Conservation (phyloP, 92 coral and sea anemone species). For the Hydrozoanthus gracilis region DNA sequence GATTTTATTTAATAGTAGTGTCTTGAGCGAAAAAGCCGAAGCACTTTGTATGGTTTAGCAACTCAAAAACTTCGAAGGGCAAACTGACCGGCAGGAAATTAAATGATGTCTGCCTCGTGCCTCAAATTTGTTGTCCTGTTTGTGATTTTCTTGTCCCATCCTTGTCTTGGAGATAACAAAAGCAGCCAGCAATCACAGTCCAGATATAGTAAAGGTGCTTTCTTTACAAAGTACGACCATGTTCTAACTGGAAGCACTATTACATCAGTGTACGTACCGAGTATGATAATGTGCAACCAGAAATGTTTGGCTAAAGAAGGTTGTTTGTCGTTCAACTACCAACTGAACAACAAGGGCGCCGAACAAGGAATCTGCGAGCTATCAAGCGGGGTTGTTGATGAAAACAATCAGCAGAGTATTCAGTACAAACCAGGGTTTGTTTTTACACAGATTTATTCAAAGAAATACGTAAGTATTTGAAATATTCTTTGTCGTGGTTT, state of each 20-base stretch:
- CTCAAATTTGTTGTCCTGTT: neutral
- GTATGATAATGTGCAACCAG: constrained; percentile 18
- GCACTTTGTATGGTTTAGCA: too few relatives aligned
- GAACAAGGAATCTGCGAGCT: neutral
- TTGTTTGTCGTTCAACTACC: constrained; percentile 12
- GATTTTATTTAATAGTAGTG: too few relatives aligned
- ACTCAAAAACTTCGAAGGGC: neutral
- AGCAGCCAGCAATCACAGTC: neutral
- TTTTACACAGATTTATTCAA: neutral
- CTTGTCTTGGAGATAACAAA: neutral
- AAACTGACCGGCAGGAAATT: neutral
- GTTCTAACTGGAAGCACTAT: neutral
- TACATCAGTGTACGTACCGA: neutral
- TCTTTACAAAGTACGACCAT: neutral
- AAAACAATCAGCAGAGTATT: neutral
- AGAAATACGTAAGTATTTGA: neutral
- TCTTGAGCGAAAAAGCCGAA: too few relatives aligned
- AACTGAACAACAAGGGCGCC: neutral
- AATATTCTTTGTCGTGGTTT: too few relatives aligned
- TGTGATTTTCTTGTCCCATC: neutral
- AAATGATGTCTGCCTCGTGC: neutral
- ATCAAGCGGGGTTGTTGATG: neutral
- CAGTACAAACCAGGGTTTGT: neutral
- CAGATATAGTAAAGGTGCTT: constrained; percentile 19
- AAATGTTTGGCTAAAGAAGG: neutral